phyloP scores from a whole-genome alignment of 2,888 invertebrate genomes.

The Synergus gifuensis region DNA sequence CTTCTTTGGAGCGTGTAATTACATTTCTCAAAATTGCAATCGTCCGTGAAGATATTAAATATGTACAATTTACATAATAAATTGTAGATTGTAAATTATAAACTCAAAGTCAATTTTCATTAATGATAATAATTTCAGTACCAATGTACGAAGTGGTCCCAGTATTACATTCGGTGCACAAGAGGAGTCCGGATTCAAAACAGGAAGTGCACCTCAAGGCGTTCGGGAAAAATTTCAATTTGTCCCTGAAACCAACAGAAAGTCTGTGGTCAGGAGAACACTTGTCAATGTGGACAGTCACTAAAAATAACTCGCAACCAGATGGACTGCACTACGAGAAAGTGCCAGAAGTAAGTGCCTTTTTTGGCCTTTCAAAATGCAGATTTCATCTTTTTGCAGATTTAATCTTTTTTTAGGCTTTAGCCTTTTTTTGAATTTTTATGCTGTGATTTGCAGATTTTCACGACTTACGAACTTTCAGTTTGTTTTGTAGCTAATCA shows the following conservation, averaged over 20 bases:
- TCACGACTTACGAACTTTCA: neutral
- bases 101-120: neutral
- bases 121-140: slow-evolving; percentile 78
- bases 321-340: slow-evolving; percentile 82
- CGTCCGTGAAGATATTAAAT: neutral
- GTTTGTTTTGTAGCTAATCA: neutral
- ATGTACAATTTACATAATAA: slow-evolving; percentile 8
- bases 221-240: slow-evolving; percentile 87
- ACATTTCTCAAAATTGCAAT: neutral
- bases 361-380: neutral
- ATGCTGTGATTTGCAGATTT: neutral
- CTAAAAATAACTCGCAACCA: slow-evolving; percentile 85
- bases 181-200: slow-evolving; percentile 68
- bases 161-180: slow-evolving; percentile 81
- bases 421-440: neutral
- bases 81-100: neutral
- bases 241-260: slow-evolving; percentile 87
- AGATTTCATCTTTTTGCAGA: neutral
- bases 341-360: slow-evolving; percentile 83
- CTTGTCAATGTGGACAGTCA: slow-evolving; percentile 89
- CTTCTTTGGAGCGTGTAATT: neutral
- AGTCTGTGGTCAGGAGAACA: slow-evolving; percentile 88
- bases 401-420: neutral
- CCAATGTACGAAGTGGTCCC: slow-evolving; percentile 92
- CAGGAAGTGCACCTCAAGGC: slow-evolving; percentile 86